Evolutionary conservation across 2,113 vertebrate genomes (phyloP), one percentile per base, ranked within the genome.

Genomic region (Malurus melanocephalus): DNA sequence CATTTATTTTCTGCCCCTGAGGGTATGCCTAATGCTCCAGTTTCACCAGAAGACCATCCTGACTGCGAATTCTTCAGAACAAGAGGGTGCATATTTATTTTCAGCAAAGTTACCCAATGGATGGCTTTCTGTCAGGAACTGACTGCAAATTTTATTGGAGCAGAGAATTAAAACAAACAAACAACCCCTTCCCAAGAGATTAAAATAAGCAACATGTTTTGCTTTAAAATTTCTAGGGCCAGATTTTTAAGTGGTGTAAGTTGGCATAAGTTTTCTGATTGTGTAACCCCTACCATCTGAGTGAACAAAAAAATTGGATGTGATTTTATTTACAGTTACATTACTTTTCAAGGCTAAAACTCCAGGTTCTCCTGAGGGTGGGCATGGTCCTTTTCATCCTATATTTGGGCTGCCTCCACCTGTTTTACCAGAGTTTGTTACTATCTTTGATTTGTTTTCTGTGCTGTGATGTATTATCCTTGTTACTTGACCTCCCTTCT

Each of bases 191-290:
- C 16, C 56, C 33, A 65, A 72, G 28, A 83, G 53, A 78, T 78
- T 77, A 89, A 93, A 94, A 93, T 75, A 93, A 86, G 57, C 72
- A 83, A 60, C 46, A 57, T 23, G 30, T 62, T 85, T 89, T 83
- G 48, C 69, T 93, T 91, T 71, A 80, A 87, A 80, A 80, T 87
- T 80, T 86, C 23, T 59, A 43, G 62, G 53, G 66, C 35, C 46
- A 78, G 73, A 88, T 88, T 81, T 91, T 92, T 51, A 88, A 78
- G 80, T 15, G 1, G 49, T 78, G 32, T 81, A 88, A 89, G 61
- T 75, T 83, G 88, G 33, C 43, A 46, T 67, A 69, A 68, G 55
- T 76, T 86, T 91, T 69, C 66, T 81, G 69, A 55, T 75, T 46
- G 35, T 75, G 12, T 81, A 83, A 75, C 46, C 59, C 46, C 48